Evolutionary conservation across 2,113 vertebrate genomes (phyloP).

Genomic region (Apeltes quadracus): DNA sequence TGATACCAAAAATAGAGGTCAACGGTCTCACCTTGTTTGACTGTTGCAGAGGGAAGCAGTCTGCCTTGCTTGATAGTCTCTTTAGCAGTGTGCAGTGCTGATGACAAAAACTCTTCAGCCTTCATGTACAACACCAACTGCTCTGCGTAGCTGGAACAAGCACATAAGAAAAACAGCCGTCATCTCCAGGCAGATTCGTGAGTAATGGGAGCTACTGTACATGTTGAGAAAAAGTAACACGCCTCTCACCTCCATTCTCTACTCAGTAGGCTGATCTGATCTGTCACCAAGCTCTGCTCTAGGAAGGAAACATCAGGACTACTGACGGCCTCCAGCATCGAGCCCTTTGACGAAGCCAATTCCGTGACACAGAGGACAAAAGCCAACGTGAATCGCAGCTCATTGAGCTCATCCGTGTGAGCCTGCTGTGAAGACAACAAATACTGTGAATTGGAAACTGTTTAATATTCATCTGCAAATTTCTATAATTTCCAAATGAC

Average conservation of each 20-base stretch:
- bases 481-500: background rate
- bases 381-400: conserved; percentile 88
- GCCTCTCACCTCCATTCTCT: conserved; percentile 90
- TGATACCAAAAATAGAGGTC: background rate
- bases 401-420: conserved; percentile 88
- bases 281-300: conserved; percentile 90
- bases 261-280: conserved; percentile 95
- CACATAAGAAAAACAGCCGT: conserved; percentile 22
- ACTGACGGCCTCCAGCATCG: conserved; percentile 68
- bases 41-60: conserved; percentile 88
- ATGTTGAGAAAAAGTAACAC: background rate
- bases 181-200: background rate
- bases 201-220: background rate
- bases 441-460: conserved; percentile 1
- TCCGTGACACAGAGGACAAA: conserved; percentile 92
- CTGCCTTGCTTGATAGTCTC: conserved; percentile 87
- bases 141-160: conserved; percentile 86
- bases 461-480: background rate
- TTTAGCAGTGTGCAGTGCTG: conserved; percentile 87
- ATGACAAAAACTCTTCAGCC: conserved; percentile 90
- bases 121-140: conserved; percentile 95
- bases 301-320: conserved; percentile 80
- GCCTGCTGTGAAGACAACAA: conserved; percentile 80
- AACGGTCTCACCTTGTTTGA: conserved; percentile 88
- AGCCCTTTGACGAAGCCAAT: conserved; percentile 86